Evolutionary conservation across 2,888 invertebrate species (phyloP).

Genomic region (Monoplex corrugatus): DNA sequence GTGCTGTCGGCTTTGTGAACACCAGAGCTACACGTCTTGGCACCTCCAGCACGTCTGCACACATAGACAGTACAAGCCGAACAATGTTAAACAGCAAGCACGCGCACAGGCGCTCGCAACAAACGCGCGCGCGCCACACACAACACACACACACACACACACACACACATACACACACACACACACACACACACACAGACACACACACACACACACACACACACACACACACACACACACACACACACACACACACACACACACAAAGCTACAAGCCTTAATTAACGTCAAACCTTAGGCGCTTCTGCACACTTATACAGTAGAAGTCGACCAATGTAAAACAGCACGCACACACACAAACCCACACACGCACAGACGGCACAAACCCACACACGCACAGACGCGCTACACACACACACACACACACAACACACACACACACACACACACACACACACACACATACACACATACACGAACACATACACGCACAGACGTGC

Average conservation of each 20-base stretch:
- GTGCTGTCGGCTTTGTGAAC: no score
- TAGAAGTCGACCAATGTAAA: no score
- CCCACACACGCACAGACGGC: background rate
- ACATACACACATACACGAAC: background rate
- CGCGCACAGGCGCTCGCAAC: no score
- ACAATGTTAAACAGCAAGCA: no score
- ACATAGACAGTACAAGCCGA: no score
- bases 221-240: background rate
- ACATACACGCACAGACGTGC: background rate
- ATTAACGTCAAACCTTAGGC: no score
- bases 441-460: background rate
- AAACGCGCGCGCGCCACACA: no score
- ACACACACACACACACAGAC: background rate
- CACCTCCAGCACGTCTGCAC: no score
- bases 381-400: background rate
- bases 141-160: no score
- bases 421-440: background rate
- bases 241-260: constrained; percentile 3
- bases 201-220: background rate
- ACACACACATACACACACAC: background rate
- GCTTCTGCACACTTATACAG: no score
- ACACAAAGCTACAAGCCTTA: no score
- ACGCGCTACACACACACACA: background rate
- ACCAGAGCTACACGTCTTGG: no score
- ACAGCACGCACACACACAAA: background rate